Base-by-base conservation (phyloP, 1,140 invertebrate species). In the Monomorium pharaonis region DNA sequence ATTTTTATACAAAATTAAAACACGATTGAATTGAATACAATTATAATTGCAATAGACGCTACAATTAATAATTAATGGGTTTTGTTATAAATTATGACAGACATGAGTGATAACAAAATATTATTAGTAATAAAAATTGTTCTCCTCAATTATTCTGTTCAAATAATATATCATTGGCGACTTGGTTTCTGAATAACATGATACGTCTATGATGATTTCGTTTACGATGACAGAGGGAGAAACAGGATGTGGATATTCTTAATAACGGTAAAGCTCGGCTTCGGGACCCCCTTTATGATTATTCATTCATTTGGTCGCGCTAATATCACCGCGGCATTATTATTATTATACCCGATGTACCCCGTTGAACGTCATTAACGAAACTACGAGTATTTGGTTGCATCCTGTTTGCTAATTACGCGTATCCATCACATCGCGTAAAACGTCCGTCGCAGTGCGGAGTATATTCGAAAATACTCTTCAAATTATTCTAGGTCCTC, bases 201-300 rank as follows among this genome's bases (percentile, higher is more conserved):
- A 30, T 16, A 18, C 24, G 7, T 60, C 16, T 33, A 60, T 30
- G 14, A 42, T 56, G 24, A 62, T 44, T 77, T 60, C 6, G 56
- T 47, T 62, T 37, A 44, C 16, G 27, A 33, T 14, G 33, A 74
- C 54, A 74, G 21, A 12, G 3, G 56, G 10, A 24, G 49, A 49
- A 86, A 84, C 87, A 83, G 88, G 77, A 86, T 84, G 67, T 80
- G 72, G 85, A 89, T 90, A 89, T 85, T 90, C 87, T 89, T 80
- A 89, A 89, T 88, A 88, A 88, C 80, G 85, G 62, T 89, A 90
- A 84, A n/a, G n/a, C n/a, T n/a, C 87, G 78, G 85, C 86, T 76
- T 87, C 60, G 67, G 47, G 58, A 58, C 62, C 72, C 80, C 85
- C 74, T 89, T 90, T 90, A 81, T 84, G 88, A 69, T 80, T 85